Evolutionary conservation across 1,140 invertebrate genomes (phyloP), one percentile per base, ranked within the genome.

Genomic region (Drosophila pseudoananassae): DNA sequence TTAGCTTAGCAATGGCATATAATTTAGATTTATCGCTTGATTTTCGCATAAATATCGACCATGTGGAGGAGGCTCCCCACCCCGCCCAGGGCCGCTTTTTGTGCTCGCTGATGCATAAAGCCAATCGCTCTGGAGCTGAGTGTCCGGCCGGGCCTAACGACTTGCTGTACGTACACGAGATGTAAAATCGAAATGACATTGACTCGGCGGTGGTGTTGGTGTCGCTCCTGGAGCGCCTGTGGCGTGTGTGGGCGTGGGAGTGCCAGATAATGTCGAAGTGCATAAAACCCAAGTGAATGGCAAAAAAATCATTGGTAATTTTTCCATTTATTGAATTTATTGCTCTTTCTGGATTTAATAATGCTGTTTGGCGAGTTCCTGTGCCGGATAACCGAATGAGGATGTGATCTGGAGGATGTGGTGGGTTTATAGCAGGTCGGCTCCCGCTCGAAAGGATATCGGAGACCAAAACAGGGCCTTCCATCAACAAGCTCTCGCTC

Each of bases 1-100:
- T 66, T 69, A 55, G 71, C 78, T 72, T 79, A 87, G 63, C 78
- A 78, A 75, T 77, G 73, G 81, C 65, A 78, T 87, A 82, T 87
- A 87, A 87, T 87, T 87, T 88, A 87, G 82, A 87, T 87, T 87
- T 87, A 87, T 87, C 65, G 78, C 83, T 75, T 69, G 82, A 87
- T 87, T 87, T 75, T 76, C 82, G 75, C 83, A 87, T 87, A 87
- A 87, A 87, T 87, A 87, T 87, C 82, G 82, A 87, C 70, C 75
- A 87, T 76, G 70, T 76, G 55, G 43, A 15, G 50, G 17, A 36
- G 45, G 17, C 43, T 12, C 17, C 17, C 43, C 2, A 10, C 29
- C 10, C 45, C 38, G 23, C 72, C 50, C 55, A 29, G 65, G 66
- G 14, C 71, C 78, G 73, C 73, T 85, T 85, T 87, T 57, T 81